Base-by-base conservation (phyloP, 2,888 invertebrate genomes). In the Pyrrhia umbra region DNA sequence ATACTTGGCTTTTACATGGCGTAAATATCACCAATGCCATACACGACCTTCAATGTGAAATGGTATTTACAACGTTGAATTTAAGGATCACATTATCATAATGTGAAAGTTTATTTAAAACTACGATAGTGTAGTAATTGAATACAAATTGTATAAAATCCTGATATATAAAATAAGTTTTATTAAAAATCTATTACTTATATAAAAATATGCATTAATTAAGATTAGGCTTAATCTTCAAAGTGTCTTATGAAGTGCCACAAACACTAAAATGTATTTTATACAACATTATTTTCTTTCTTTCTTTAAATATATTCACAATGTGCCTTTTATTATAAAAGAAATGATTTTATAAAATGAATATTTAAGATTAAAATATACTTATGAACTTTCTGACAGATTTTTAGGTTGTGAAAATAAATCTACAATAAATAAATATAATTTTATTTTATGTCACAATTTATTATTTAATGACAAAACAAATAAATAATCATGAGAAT, bases 391-490 rank as follows among this genome's bases (percentile, higher is more conserved):
- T 69, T 77, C 81, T 78, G 62, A 79, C 63, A 59, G 57, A 73
- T 21, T 65, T 79, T 86, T 86, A 78, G 90, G 90, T 91, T 91
- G 91, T 90, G 90, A 90, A 85, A 79, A 77, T 79, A 80, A 65
- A 78, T 78, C 73, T 68, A 56, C 34, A 79, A 68, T 77, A 64
- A 57, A 46, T 58, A 55, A 46, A 65, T 66, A 56, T 16, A 58
- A 58, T 66, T 68, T 62, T 82, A 86, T 86, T 84, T 84, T 78
- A 68, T 82, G 85, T 85, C 87, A 85, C 85, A 85, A 88, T 83
- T 76, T 73, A 72, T 80, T 79, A 69, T 71, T 58, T 71, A 75
- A 70, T 63, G n/a, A n/a, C 6, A 67, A 73, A 62, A 71, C 66
- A 74, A 77, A 69, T 68, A 64, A 75, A 73, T 70, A 77, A 77